These are phyloP conservation scores for Hippocampus zosterae DNA, from an alignment of 2,113 vertebrate species.

Conservation along the genomic window DNA sequence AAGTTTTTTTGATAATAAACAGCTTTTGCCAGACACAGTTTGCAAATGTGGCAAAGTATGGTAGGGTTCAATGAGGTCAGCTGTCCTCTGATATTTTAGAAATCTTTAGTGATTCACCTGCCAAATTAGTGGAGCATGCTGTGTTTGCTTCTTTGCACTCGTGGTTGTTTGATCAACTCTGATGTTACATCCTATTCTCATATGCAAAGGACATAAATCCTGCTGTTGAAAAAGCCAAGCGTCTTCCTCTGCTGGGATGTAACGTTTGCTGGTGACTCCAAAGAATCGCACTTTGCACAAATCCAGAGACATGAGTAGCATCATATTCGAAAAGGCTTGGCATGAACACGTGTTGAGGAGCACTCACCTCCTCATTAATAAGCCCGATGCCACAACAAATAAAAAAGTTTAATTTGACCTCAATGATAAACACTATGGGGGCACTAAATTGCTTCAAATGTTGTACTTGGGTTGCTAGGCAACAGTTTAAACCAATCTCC, in stretches of 20 bases:
- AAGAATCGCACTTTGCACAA: conserved; percentile 22
- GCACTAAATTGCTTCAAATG: conserved; percentile 71
- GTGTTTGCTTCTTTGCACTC: background rate
- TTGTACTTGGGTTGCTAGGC: conserved; percentile 79
- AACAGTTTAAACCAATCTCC: conserved; percentile 72
- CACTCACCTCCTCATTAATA: conserved; percentile 31
- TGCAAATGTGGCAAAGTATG: conserved; percentile 31
- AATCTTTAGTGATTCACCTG: conserved; percentile 40
- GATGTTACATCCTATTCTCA: conserved; percentile 16
- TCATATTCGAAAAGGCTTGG: conserved; percentile 18
- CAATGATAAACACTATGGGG: conserved; percentile 66
- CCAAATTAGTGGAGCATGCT: conserved; percentile 29
- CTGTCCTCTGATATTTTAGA: conserved; percentile 39
- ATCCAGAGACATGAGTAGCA: conserved; percentile 15
- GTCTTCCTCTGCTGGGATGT: conserved; percentile 18
- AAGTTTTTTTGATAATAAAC: conserved; percentile 25
- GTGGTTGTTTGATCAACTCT: conserved; percentile 2
- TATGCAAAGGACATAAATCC: conserved; percentile 45
- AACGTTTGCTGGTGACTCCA: conserved; percentile 27
- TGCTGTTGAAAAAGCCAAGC: conserved; percentile 5
- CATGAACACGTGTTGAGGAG: conserved; percentile 19
- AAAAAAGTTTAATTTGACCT: conserved; percentile 63
- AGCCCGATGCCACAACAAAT: conserved; percentile 40
- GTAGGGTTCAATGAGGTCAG: conserved; percentile 37
- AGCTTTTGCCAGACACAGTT: conserved; percentile 37